Base-by-base conservation (phyloP, 2,888 invertebrate genomes). In the Neria commutata region DNA sequence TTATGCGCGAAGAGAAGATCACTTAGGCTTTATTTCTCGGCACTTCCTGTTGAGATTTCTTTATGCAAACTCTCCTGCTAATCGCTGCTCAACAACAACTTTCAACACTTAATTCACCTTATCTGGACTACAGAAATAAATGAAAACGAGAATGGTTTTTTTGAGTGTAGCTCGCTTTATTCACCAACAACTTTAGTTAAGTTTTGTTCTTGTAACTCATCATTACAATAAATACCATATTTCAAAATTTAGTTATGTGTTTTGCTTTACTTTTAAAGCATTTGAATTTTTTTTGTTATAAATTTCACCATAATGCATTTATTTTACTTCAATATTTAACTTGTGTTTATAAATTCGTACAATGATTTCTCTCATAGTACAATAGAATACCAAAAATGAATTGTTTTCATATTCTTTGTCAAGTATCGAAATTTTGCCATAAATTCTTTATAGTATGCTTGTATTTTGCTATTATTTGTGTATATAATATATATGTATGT, bases 151-250 rank as follows among this genome's bases (percentile, higher is more conserved):
- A 48, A 23, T 21, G 52, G 56, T 67, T 65, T 64, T 67, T 71
- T 69, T 60, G 58, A 65, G 67, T 68, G 73, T 73, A 75, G 75
- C 71, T 72, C 69, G 70, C 70, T 74, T 48, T 69, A 68, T 69
- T 74, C 75, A 74, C 75, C 75, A 75, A 75, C 73, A 75, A 75
- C 71, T 68, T 66, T 68, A 53, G 53, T 37, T 73, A 75, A 75
- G 70, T 68, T 66, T 68, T 50, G 53, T 37, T 60, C 51, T 56
- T 61, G 60, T 62, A 61, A 21, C 53, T 65, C 65, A 62, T 64
- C 58, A 57, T 67, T 65, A 62, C 56, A 62, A 62, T 63, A 56
- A 52, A 54, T 48, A 55, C 40, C 54, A 60, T 54, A 49, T 49
- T 24, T 23, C n/a, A n/a, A 10, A 6, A 25, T 54, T 48, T 49